These are phyloP conservation scores for Drosophila bipectinata DNA, from an alignment of 1,140 invertebrate species.

Conservation along the genomic window DNA sequence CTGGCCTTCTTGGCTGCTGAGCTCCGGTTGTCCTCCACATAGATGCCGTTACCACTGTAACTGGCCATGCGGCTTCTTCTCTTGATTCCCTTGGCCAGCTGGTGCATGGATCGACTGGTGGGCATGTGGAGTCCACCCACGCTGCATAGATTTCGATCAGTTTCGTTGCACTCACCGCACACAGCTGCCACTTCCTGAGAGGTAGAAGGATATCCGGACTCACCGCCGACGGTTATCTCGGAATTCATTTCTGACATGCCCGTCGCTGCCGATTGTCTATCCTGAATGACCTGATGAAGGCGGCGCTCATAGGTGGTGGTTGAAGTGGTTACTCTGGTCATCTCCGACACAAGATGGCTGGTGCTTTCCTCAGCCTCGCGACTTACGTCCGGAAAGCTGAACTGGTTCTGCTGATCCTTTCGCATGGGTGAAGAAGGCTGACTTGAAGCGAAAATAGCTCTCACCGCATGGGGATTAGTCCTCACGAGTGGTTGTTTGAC, in stretches of 20 bases:
- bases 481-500: constrained; percentile 61
- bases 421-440: constrained; percentile 88
- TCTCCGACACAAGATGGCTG: constrained; percentile 29
- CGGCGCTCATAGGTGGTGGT: constrained; percentile 47
- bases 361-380: constrained; percentile 38
- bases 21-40: constrained; percentile 28
- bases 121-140: constrained; percentile 87
- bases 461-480: constrained; percentile 86
- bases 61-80: constrained; percentile 80
- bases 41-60: constrained; percentile 70
- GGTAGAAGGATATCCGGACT: not conserved
- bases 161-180: constrained; percentile 84
- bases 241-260: constrained; percentile 36
- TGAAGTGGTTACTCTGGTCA: constrained; percentile 29
- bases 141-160: constrained; percentile 84
- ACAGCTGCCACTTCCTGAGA: constrained; percentile 28
- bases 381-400: constrained; percentile 77
- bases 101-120: constrained; percentile 85
- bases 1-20: constrained; percentile 43
- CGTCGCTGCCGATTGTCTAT: constrained; percentile 39
- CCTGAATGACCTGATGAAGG: constrained; percentile 62
- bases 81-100: constrained; percentile 87
- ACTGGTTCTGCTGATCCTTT: constrained; percentile 86
- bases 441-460: constrained; percentile 85
- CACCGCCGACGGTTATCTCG: constrained; percentile 18